These are phyloP conservation scores for Branchellion lobata DNA, from an alignment of 2,888 invertebrate genomes.

Conservation along the genomic window DNA sequence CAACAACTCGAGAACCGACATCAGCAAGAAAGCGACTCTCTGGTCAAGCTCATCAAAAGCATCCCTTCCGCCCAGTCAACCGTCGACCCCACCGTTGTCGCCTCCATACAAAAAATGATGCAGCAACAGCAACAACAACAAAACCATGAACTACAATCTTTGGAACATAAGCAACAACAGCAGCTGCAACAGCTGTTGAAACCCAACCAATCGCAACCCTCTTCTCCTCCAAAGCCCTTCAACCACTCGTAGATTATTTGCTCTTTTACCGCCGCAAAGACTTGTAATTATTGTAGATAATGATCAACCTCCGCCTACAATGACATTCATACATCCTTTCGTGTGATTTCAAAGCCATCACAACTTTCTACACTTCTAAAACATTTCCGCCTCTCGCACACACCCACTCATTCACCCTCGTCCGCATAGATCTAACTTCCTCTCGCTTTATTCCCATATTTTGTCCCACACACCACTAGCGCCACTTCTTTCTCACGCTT, in stretches of 20 bases:
- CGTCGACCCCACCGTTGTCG: not conserved
- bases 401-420: no score
- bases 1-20: conserved; percentile 28
- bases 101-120: not conserved
- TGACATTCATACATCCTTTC: no score
- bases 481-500: no score
- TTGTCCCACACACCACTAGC: no score
- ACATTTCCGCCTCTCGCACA: no score
- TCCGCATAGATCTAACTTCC: no score
- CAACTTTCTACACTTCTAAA: no score
- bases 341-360: no score
- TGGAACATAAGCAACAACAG: conserved; percentile 13
- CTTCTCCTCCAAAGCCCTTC: not conserved
- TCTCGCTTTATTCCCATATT: no score
- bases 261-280: no score
- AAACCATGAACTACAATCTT: not conserved
- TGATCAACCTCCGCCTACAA: no score
- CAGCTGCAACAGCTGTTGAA: not conserved
- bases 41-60: not conserved
- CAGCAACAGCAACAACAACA: conserved; percentile 24
- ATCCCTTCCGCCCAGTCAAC: not conserved
- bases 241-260: not conserved
- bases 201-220: not conserved
- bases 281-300: no score
- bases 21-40: not conserved